Percentiles rank a stretch among this genome's conserved stretches.
These are phyloP conservation scores for Talpa occidentalis DNA, from an alignment of 2,113 vertebrate species.

Conservation along the genomic window DNA sequence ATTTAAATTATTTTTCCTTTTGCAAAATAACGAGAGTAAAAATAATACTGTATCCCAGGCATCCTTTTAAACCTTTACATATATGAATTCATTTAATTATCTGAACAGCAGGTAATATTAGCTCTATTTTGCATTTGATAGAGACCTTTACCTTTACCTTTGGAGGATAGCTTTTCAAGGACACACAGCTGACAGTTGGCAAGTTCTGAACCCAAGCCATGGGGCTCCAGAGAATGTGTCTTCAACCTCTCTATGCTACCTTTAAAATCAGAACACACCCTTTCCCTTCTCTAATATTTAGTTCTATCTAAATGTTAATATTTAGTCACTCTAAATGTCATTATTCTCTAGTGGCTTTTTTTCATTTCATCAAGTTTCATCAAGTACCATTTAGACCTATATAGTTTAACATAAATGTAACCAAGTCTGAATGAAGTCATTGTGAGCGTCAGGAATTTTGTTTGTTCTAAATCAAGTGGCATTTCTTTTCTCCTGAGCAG, in stretches of 20 bases:
- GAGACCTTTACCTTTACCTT: neutral
- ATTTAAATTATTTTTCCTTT: neutral
- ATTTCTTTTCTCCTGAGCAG: constrained; percentile 22
- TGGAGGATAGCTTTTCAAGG: neutral
- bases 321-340: neutral
- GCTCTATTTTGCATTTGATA: neutral
- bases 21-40: neutral
- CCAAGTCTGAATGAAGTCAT: neutral
- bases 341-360: neutral
- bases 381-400: neutral
- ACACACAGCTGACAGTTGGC: neutral
- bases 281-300: neutral
- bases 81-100: neutral
- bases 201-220: neutral
- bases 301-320: neutral
- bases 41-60: neutral
- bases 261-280: neutral
- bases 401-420: neutral
- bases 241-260: neutral
- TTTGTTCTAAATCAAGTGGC: neutral
- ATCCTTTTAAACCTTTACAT: neutral
- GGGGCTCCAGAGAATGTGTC: neutral
- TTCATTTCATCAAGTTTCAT: neutral
- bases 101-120: neutral
- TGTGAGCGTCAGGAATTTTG: neutral